phyloP scores from a whole-genome alignment of 2,113 vertebrate species.

The Campylomormyrus numenius region DNA sequence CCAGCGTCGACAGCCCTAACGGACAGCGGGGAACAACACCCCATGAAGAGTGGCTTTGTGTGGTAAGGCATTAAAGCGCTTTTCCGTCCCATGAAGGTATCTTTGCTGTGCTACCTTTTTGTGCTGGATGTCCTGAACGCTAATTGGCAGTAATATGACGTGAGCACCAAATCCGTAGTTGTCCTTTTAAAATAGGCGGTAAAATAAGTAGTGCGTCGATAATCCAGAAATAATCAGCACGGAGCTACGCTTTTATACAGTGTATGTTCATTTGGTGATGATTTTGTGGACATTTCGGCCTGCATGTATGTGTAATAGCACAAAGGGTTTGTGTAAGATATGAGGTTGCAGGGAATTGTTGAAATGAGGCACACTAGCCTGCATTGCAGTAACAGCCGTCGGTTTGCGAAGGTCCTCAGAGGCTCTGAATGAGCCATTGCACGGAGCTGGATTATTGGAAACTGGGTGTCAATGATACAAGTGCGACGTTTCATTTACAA shows the following conservation, averaged over 20 bases:
- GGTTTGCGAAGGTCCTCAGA: background rate
- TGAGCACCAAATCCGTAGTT: background rate
- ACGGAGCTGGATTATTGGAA: background rate
- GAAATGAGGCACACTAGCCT: background rate
- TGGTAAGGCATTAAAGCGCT: conserved; percentile 39
- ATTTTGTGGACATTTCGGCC: background rate
- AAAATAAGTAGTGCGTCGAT: background rate
- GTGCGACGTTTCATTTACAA: background rate
- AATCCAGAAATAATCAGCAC: background rate
- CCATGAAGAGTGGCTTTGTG: conserved; percentile 25
- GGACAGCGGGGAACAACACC: background rate
- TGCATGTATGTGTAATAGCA: background rate
- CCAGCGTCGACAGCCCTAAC: background rate
- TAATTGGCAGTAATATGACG: background rate
- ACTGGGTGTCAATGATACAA: background rate
- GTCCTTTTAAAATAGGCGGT: background rate
- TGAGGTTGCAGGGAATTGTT: background rate
- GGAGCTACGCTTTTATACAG: background rate
- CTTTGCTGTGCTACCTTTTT: background rate
- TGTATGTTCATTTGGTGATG: background rate
- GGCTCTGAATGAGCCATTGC: background rate
- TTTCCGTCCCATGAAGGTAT: background rate
- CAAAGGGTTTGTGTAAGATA: background rate
- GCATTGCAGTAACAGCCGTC: background rate
- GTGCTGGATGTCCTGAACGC: background rate